phyloP scores from a whole-genome alignment of 2,113 vertebrate genomes.

The Elgaria multicarinata region DNA sequence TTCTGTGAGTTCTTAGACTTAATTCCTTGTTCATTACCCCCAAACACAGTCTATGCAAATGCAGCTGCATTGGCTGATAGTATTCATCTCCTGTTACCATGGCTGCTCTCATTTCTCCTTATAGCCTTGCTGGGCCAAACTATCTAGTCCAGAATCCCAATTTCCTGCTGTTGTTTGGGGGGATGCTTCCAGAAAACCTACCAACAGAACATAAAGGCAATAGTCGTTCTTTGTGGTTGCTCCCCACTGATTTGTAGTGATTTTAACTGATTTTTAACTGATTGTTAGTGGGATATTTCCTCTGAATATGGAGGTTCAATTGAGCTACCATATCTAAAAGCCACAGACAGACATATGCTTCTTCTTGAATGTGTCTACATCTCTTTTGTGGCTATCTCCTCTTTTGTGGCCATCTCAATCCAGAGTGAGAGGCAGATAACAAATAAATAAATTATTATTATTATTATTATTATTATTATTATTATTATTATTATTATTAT shows the following conservation, averaged over 20 bases:
- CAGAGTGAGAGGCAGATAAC: too few species aligned
- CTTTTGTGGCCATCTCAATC: too few species aligned
- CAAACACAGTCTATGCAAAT: background rate
- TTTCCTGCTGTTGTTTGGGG: background rate
- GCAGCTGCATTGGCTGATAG: background rate
- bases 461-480: too few species aligned
- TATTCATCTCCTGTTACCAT: background rate
- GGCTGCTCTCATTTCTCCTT: background rate
- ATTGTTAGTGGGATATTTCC: background rate
- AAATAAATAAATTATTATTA: too few species aligned
- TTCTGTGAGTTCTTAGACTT: background rate
- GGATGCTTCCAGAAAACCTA: background rate
- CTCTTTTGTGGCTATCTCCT: background rate
- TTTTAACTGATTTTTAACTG: too few species aligned
- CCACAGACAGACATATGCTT: background rate
- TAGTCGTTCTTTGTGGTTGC: background rate
- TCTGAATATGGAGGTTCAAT: background rate
- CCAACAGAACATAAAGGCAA: background rate
- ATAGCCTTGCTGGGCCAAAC: background rate
- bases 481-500: too few species aligned
- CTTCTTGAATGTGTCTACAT: background rate
- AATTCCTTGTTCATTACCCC: background rate
- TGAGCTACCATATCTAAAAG: background rate
- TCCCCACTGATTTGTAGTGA: too few species aligned
- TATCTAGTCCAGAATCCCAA: background rate